Conservation (phyloP, 1,140 invertebrate species). For the Melitaea cinxia region DNA sequence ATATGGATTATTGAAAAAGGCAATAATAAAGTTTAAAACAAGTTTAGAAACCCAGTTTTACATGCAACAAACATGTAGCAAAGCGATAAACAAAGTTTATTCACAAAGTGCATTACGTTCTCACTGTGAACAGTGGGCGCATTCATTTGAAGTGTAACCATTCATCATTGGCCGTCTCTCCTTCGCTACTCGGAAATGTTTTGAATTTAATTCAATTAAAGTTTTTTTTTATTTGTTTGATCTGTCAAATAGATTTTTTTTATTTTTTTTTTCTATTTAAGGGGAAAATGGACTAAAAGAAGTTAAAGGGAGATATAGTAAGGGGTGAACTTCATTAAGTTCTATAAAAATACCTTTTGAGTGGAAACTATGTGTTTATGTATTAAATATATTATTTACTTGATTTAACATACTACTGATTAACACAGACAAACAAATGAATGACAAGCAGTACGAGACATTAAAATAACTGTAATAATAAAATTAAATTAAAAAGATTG, state of each 20-base stretch:
- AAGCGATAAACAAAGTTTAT: slow-evolving; percentile 36
- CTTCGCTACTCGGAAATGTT: slow-evolving; percentile 21
- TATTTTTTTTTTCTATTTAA: neutral
- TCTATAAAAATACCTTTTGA: no score
- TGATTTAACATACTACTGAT: no score
- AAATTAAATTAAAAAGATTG: neutral
- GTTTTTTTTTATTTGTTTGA: slow-evolving; percentile 4
- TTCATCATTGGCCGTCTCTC: slow-evolving; percentile 31
- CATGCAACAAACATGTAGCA: neutral
- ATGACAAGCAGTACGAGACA: no score
- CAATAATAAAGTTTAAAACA: no score
- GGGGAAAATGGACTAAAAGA: no score
- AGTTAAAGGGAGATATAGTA: no score
- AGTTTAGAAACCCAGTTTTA: neutral
- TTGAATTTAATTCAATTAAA: slow-evolving; percentile 20
- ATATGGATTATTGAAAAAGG: no score
- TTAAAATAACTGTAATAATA: no score
- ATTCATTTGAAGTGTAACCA: slow-evolving; percentile 43
- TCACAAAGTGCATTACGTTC: slow-evolving; percentile 41
- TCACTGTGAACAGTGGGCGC: slow-evolving; percentile 38
- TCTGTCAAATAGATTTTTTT: slow-evolving; percentile 21
- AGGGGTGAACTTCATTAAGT: no score
- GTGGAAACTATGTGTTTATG: no score
- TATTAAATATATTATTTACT: no score
- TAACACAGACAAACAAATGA: no score